Conservation (phyloP, 1,140 invertebrate species). For the Orius insidiosus region DNA sequence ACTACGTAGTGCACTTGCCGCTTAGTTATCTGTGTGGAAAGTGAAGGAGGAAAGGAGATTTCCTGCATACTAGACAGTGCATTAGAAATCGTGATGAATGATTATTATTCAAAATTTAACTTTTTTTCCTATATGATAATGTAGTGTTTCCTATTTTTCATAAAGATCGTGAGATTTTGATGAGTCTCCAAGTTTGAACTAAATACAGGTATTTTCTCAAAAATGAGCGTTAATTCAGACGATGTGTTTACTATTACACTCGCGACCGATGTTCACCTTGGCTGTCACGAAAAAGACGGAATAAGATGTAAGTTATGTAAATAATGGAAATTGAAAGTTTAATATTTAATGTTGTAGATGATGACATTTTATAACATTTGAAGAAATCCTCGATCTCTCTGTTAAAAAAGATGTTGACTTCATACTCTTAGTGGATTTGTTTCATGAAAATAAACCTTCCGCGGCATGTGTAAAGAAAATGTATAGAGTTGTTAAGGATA, state of each 20-base stretch:
- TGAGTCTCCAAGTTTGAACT: too few species aligned
- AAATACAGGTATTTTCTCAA: too few species aligned
- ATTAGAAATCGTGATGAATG: too few species aligned
- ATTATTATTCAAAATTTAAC: too few species aligned
- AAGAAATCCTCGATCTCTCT: conserved; percentile 82
- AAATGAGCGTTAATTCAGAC: conserved; percentile 22
- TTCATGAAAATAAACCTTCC: conserved; percentile 72
- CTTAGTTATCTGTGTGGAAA: too few species aligned
- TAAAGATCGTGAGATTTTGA: too few species aligned
- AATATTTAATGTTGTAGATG: conserved; percentile 33
- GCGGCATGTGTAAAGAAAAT: conserved; percentile 52
- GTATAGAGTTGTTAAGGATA: conserved; percentile 62
- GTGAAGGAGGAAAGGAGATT: too few species aligned
- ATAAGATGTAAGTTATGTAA: conserved; percentile 45
- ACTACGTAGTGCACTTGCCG: too few species aligned
- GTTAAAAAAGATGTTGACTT: conserved; percentile 67
- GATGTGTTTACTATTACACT: conserved; percentile 72
- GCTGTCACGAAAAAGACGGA: conserved; percentile 70
- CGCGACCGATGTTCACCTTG: conserved; percentile 91
- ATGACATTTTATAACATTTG: conserved; percentile 86
- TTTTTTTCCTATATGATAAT: too few species aligned
- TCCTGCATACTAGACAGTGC: too few species aligned
- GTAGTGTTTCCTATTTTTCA: too few species aligned
- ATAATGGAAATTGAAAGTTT: too few species aligned
- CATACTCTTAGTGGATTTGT: conserved; percentile 81